These are phyloP conservation scores for Pangasius djambal DNA, from an alignment of 2,797 vertebrate species.

Conservation along the genomic window DNA sequence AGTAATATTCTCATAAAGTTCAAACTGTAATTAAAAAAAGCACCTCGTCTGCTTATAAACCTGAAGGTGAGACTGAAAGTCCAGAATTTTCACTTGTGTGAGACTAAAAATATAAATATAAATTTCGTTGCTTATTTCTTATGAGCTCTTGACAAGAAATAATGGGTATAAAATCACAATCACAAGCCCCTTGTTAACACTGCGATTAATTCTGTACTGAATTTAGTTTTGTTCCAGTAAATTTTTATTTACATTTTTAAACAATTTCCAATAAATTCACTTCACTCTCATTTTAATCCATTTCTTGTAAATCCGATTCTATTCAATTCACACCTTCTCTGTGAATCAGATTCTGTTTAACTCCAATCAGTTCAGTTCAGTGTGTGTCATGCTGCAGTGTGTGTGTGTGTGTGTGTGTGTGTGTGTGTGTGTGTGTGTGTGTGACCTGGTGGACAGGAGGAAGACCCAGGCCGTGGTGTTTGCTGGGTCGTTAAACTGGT, in stretches of 20 bases:
- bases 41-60: too few species aligned
- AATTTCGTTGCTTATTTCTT: too few species aligned
- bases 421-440: background rate
- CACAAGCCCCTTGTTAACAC: background rate
- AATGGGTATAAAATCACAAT: background rate
- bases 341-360: too few species aligned
- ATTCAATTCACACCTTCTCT: too few species aligned
- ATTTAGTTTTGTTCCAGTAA: too few species aligned
- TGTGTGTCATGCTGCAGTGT: background rate
- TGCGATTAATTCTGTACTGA: too few species aligned
- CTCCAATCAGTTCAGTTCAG: background rate
- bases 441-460: constrained; percentile 91
- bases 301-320: too few species aligned
- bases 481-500: constrained; percentile 95
- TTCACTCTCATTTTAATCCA: too few species aligned
- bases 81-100: background rate
- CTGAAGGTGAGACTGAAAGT: background rate
- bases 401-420: background rate
- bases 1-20: background rate
- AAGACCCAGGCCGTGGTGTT: constrained; percentile 89
- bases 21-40: background rate
- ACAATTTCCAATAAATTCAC: background rate
- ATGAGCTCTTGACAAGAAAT: background rate
- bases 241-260: too few species aligned
- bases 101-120: background rate